These are phyloP conservation scores for Melanocharis versteri DNA, from an alignment of 2,113 vertebrate genomes.

Conservation along the genomic window DNA sequence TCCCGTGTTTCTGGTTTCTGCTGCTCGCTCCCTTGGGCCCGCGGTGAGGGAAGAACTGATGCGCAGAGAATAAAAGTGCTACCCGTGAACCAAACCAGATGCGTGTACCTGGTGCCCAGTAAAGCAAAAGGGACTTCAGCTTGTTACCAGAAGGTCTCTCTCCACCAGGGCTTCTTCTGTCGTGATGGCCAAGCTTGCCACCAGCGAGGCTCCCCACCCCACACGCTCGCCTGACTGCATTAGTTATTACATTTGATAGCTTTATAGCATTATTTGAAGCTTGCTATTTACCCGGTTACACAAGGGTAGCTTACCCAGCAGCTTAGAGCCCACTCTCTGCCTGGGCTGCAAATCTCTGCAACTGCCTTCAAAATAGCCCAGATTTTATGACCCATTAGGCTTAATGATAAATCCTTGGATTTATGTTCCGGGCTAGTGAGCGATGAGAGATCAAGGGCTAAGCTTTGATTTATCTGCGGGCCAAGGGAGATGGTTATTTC, in stretches of 20 bases:
- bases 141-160: not conserved
- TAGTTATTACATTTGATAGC: slow-evolving; percentile 53
- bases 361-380: slow-evolving; percentile 51
- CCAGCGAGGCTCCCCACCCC: not conserved
- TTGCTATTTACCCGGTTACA: slow-evolving; percentile 61
- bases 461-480: not conserved
- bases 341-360: slow-evolving; percentile 31
- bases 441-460: slow-evolving; percentile 9
- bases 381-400: slow-evolving; percentile 45
- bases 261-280: slow-evolving; percentile 61
- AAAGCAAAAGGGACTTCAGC: not conserved
- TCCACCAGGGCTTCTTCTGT: not conserved
- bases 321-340: not conserved
- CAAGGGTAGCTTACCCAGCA: not conserved
- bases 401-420: slow-evolving; percentile 56
- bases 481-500: not conserved
- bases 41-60: fast-evolving
- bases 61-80: not conserved
- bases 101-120: not conserved
- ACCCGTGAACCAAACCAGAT: fast-evolving
- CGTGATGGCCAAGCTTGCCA: not conserved
- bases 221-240: not conserved
- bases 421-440: not conserved
- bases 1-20: not conserved
- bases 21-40: not conserved